Evolutionary conservation across 2,113 vertebrate species (phyloP).

Genomic region (Phyllopteryx taeniolatus): DNA sequence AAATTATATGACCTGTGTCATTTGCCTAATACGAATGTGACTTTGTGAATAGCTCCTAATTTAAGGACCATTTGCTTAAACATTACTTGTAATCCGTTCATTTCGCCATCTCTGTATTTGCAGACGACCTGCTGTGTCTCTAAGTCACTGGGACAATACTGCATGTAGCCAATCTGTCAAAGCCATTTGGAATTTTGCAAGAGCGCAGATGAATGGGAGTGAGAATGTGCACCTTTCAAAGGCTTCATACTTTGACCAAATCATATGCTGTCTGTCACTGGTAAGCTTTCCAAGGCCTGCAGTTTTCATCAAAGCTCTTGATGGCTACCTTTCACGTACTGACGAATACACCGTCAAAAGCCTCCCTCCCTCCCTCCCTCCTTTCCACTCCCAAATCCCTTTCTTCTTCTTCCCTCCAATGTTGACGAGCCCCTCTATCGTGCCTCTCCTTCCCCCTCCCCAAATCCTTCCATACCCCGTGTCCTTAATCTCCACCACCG

Average conservation of each 20-base stretch:
- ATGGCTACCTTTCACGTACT: constrained; percentile 73
- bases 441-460: constrained; percentile 22
- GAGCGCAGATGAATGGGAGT: constrained; percentile 61
- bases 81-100: constrained; percentile 47
- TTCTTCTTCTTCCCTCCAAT: constrained; percentile 67
- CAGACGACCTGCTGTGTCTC: constrained; percentile 39
- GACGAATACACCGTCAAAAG: constrained; percentile 70
- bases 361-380: constrained; percentile 60
- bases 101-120: constrained; percentile 54
- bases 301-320: constrained; percentile 74
- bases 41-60: constrained; percentile 22
- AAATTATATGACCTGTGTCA: constrained; percentile 22
- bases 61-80: constrained; percentile 27
- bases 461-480: constrained; percentile 60
- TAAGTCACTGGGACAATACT: constrained; percentile 58
- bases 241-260: constrained; percentile 73
- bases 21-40: constrained; percentile 21
- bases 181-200: constrained; percentile 55
- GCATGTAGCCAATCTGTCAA: constrained; percentile 63
- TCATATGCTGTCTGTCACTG: constrained; percentile 76
- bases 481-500: constrained; percentile 63
- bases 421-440: constrained; percentile 46
- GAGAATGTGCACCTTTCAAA: constrained; percentile 71
- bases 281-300: constrained; percentile 72
- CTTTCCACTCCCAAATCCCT: constrained; percentile 64